A percentile compares a stretch with the other conserved stretches of the same genome.
Conservation (phyloP, 2,113 vertebrate species). For the Centropristis striata region DNA sequence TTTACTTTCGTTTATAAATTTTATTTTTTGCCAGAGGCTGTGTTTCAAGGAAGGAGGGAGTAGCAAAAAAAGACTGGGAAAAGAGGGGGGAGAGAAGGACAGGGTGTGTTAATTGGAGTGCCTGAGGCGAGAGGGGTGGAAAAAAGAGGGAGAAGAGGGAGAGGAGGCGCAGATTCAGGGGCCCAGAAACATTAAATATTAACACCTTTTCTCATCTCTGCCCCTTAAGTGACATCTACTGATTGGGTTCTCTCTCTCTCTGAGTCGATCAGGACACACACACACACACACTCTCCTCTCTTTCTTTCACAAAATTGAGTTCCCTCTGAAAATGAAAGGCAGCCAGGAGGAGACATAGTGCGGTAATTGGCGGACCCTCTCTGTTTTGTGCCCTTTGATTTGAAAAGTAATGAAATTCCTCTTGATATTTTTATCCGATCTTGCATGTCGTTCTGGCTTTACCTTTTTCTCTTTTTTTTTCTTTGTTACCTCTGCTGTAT, state of each 20-base stretch:
- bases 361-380: constrained; percentile 68
- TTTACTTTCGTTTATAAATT: constrained; percentile 36
- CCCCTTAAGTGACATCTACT: constrained; percentile 80
- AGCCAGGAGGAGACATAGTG: constrained; percentile 59
- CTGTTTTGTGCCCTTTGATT: constrained; percentile 76
- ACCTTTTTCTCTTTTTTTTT: constrained; percentile 12
- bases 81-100: constrained; percentile 56
- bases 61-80: constrained; percentile 36
- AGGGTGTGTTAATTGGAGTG: constrained; percentile 80
- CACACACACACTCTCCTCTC: constrained; percentile 36
- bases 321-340: constrained; percentile 71
- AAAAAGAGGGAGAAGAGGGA: constrained; percentile 53
- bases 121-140: constrained; percentile 70
- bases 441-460: constrained; percentile 14
- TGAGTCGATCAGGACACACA: constrained; percentile 54
- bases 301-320: constrained; percentile 73
- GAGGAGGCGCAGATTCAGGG: constrained; percentile 58
- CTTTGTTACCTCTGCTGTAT: constrained; percentile 29
- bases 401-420: constrained; percentile 76
- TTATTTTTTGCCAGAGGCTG: constrained; percentile 57
- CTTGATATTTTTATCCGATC: constrained; percentile 70
- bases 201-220: constrained; percentile 84
- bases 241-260: constrained; percentile 82
- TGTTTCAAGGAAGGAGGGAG: constrained; percentile 56
- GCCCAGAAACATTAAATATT: constrained; percentile 86